Evolutionary conservation across 2,888 invertebrate species (phyloP), one percentile per base, ranked within the genome.

Genomic region (Maniola hyperantus): DNA sequence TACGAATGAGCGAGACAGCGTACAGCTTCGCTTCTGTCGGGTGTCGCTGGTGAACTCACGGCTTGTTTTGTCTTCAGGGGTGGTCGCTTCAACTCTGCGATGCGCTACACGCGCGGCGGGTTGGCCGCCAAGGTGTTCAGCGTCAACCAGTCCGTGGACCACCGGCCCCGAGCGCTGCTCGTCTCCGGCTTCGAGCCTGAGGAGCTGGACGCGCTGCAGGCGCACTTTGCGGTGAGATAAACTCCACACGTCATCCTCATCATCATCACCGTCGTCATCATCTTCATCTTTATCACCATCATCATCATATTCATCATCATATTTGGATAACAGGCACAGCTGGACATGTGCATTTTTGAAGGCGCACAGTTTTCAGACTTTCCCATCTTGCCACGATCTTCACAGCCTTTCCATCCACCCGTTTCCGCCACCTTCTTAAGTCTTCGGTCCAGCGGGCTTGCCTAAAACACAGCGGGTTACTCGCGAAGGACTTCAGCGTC

Each of bases 171-270:
- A 2, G 95, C 97, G 69, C 92, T 99, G 66, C 94, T 97, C 69
- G 95, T 99, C 59, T 96, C 97, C 6, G 98, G 98, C 15, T 98
- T 98, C 87, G 96, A 96, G 77, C 93, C 94, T 11, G 97, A 97
- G 71, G 98, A 98, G 76, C 94, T 97, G 72, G 96, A 96, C 36
- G 95, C 96, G 46, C 94, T 98, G 48, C 85, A 97, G 67, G 93
- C 94, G 8, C 98, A 98, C 87, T 97, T 98, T 85, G 94, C 96
- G 84, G 98, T 98, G 87, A 94, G 94, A 26, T 81, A 18, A 0
- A 11, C 44, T 44, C 2, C 5, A 8, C 39, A 11, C 39, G 26
- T 26, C 26, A 26, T 26, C 26, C 2, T 26, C 26, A 26, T 4
- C 26, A 26, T 26, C 26, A 26, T 26, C 26, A 26, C 4, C 26